Base-by-base conservation (phyloP, 2,797 vertebrate genomes). In the Anas flavirostris region DNA sequence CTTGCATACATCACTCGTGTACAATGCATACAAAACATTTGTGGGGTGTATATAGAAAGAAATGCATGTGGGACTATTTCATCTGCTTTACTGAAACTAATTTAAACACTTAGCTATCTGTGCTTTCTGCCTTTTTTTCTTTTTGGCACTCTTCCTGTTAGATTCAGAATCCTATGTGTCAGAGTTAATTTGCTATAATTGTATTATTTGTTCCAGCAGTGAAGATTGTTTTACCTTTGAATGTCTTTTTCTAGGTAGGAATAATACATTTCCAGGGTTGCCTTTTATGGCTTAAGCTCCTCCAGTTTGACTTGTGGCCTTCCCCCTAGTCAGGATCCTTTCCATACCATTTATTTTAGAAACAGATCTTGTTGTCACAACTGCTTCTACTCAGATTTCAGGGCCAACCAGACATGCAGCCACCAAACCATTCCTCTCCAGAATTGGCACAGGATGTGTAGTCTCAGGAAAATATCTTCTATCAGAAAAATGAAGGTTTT, bases 321-420 rank as follows among this genome's bases (percentile, higher is more conserved):
- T 64, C 18, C 19, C 28, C 28, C 13, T 64, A 31, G 39, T 64
- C 39, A 4, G 1, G n/a, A 82, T 82, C 31, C 39, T 67, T 90
- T 80, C 60, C 16, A 3, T 59, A 14, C 31, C 0, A 12, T 64
- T 74, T 81, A 70, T 77, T 80, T 88, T 77, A 67, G 66, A 79
- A 82, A 62, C 22, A n/a, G 8, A 39, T 68, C 29, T 75, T 33
- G 33, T 5, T 69, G 37, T 41, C 50, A 84, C 31, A 25, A 16
- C 5, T 41, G 25, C 37, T 10, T 4, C 19, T 7, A 1, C n/a
- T 53, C 1, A 0, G 17, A 58, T 52, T 84, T 82, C 37, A 52
- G 37, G 17, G 21, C 62, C 33, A 62, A 9, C 29, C 7, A 78
- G 67, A 17, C 50, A 41, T 7, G 2, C 22, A 66, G 37, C 17